Evolutionary conservation across 1,140 invertebrate genomes (phyloP), one percentile per base, ranked within the genome.

Genomic region (Idris sp.): DNA sequence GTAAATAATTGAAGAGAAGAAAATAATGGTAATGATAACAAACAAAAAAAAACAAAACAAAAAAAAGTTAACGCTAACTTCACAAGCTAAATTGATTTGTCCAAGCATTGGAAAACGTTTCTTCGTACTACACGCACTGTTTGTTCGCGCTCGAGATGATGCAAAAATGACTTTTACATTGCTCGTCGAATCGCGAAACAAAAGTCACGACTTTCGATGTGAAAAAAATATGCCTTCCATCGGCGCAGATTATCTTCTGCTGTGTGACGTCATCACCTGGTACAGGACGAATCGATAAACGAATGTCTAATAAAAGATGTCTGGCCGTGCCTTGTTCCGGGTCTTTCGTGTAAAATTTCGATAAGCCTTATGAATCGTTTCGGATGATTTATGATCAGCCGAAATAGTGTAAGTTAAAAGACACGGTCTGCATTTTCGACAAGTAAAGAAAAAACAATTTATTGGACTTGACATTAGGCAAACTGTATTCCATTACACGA

Each of bases 221-320:
- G 19, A 22, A 2, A 33, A 14, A 54, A 41, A 54, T n/a, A 54
- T 26, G 16, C 33, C 35, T 1, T 10, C 15, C 26, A 41, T 30
- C 48, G 25, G 28, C 26, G 10, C 6, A n/a, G 41, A 31, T 48
- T 31, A 31, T 31, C 28, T 26, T 16, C 9, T n/a, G n/a, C n/a
- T n/a, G 19, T 0, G 8, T 48, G 43, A 48, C 43, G 28, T 48
- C 15, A 72, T 31, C 31, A 31, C 49, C 68, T 62, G 68, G 68
- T 62, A 72, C 68, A 72, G 65, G 6, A 10, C 48, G 22, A 61
- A 72, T 72, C 68, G 58, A 72, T 72, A 56, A n/a, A 35, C 40
- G 5, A 49, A 48, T 10, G 43, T 51, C 26, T 43, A 72, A 72
- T 72, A 62, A 72, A 72, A 62, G 67, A 72, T 10, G 54, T 61